These are phyloP conservation scores for Morone chrysops DNA, from an alignment of 2,113 vertebrate genomes.

Conservation along the genomic window DNA sequence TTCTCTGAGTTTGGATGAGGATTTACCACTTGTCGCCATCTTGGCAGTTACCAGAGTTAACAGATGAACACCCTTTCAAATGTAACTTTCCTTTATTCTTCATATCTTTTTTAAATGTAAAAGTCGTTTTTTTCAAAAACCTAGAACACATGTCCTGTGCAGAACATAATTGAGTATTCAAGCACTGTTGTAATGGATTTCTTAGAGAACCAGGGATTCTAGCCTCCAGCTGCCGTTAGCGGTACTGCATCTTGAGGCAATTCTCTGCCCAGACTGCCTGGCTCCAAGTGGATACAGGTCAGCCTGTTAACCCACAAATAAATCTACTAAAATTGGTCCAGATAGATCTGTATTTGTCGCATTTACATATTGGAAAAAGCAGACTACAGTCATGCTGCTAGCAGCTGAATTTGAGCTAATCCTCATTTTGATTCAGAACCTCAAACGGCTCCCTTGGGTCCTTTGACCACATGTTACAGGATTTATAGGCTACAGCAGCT, in stretches of 20 bases:
- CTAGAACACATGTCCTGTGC: neutral
- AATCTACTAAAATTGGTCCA: neutral
- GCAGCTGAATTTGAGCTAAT: slow-evolving; percentile 33
- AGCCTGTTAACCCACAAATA: neutral
- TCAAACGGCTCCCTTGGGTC: slow-evolving; percentile 28
- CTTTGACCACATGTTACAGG: slow-evolving; percentile 48
- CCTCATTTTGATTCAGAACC: slow-evolving; percentile 41
- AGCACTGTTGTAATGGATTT: neutral
- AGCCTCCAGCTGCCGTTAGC: neutral
- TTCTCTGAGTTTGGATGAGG: slow-evolving; percentile 3
- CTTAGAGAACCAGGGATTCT: neutral
- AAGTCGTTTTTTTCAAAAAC: neutral
- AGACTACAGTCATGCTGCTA: neutral
- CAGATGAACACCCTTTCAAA: neutral
- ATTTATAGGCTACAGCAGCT: slow-evolving; percentile 37
- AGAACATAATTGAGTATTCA: neutral
- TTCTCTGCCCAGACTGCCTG: neutral
- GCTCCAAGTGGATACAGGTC: neutral
- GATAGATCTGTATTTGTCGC: slow-evolving; percentile 7
- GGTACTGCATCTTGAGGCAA: neutral
- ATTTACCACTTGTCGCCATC: neutral
- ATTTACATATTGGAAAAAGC: slow-evolving; percentile 9
- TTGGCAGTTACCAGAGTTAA: slow-evolving; percentile 4
- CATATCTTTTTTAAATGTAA: neutral
- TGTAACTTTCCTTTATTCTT: neutral